Base-by-base conservation (phyloP, 2,113 vertebrate genomes). In the Tragelaphus scriptus region DNA sequence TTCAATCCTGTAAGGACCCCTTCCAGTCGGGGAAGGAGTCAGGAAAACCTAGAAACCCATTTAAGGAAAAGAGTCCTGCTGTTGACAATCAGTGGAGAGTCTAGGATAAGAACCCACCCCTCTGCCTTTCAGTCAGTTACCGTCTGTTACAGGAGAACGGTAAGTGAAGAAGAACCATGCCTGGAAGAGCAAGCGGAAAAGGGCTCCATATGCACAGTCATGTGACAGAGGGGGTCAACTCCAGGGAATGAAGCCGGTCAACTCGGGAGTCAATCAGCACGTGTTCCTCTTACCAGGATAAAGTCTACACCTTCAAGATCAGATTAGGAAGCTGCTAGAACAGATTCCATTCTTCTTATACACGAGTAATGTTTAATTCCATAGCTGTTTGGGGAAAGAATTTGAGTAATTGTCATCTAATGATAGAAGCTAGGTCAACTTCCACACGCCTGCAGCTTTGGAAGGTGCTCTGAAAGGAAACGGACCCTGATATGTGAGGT, bases 201-300 rank as follows among this genome's bases (percentile, higher is more conserved):
- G 14, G 44, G 23, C 0, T 12, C n/a, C 55, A 5, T 17, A 32
- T 36, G 55, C 25, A 28, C 1, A 6, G 10, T 21, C 5, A 10
- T 0, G 9, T 36, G 53, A 59, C 12, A 26, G 5, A 19, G 36
- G 8, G 28, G 17, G 15, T 59, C 44, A 16, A 1, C 28, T 21
- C 14, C 10, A 32, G 44, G 85, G 53, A 32, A 28, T 2, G 13
- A 16, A 21, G 36, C 7, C 10, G 25, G 4, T 28, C 58, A 6
- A 2, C 51, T 32, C 28, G 3, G 8, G 19, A 59, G 28, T 19
- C 16, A n/a, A 28, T 19, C 10, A 7, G 12, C 28, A 1, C 56
- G 5, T 16, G 12, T 55, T 44, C 11, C 21, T 90, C 49, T 94
- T 51, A 4, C 15, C 49, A 30, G 75, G 5, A 53, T 28, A 36